phyloP scores from a whole-genome alignment of 2,888 invertebrate genomes.

The Stenichneumon culpator region DNA sequence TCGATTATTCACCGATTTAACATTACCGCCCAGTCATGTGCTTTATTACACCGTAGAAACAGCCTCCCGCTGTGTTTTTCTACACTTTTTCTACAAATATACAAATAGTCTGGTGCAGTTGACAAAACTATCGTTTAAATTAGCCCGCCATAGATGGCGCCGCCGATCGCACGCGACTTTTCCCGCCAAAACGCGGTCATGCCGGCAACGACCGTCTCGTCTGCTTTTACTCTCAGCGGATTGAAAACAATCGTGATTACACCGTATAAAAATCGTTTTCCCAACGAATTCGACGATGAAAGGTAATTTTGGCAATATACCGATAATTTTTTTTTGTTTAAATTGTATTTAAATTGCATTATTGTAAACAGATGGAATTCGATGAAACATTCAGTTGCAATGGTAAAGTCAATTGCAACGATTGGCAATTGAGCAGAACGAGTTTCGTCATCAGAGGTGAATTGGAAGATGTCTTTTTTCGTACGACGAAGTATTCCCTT shows the following conservation, averaged over 20 bases:
- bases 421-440: slow-evolving; percentile 76
- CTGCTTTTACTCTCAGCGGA: neutral
- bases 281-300: neutral
- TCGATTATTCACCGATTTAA: too few species aligned
- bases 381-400: slow-evolving; percentile 76
- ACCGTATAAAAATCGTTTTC: neutral
- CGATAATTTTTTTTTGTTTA: neutral
- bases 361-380: slow-evolving; percentile 71
- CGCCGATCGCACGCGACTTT: neutral
- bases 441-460: slow-evolving; percentile 74
- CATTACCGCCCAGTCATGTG: too few species aligned
- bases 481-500: slow-evolving; percentile 61
- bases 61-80: too few species aligned
- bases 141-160: too few species aligned
- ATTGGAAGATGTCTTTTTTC: slow-evolving; percentile 74
- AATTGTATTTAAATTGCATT: neutral
- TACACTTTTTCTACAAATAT: too few species aligned
- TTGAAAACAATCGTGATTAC: neutral
- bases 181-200: neutral
- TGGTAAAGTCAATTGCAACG: slow-evolving; percentile 80
- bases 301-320: neutral
- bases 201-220: neutral
- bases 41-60: too few species aligned
- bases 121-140: too few species aligned
- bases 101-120: too few species aligned